Evolutionary conservation across 2,888 invertebrate species (phyloP).

Genomic region (Sabatieria punctata): DNA sequence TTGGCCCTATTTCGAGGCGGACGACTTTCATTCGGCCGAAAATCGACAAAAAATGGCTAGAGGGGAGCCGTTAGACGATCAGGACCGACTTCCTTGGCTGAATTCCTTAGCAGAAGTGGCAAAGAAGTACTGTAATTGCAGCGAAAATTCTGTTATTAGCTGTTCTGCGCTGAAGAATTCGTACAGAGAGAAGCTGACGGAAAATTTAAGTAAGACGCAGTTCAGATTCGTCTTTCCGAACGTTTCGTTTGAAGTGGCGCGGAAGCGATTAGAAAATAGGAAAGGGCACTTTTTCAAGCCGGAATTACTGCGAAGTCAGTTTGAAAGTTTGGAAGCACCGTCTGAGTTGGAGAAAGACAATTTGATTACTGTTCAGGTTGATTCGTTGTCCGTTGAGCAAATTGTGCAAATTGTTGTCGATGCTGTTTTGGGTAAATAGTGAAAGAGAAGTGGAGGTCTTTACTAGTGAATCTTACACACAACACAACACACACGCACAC

Average conservation of each 20-base stretch:
- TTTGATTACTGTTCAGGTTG: no score
- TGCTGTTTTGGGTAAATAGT: no score
- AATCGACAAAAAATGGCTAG: not conserved
- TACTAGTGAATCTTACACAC: no score
- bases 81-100: not conserved
- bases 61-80: not conserved
- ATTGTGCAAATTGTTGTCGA: no score
- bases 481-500: no score
- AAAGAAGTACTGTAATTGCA: not conserved
- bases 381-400: no score
- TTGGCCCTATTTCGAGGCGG: not conserved
- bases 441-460: no score
- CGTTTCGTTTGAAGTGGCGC: not conserved
- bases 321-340: not conserved
- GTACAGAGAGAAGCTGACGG: not conserved
- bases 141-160: not conserved
- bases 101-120: not conserved
- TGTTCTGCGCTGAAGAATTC: not conserved
- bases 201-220: not conserved
- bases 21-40: not conserved
- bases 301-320: not conserved
- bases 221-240: not conserved
- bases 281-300: not conserved
- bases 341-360: no score
- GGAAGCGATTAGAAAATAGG: not conserved